Evolutionary conservation across 2,888 invertebrate species (phyloP), one percentile per base, ranked within the genome.

Genomic region (Achlya flavicornis): DNA sequence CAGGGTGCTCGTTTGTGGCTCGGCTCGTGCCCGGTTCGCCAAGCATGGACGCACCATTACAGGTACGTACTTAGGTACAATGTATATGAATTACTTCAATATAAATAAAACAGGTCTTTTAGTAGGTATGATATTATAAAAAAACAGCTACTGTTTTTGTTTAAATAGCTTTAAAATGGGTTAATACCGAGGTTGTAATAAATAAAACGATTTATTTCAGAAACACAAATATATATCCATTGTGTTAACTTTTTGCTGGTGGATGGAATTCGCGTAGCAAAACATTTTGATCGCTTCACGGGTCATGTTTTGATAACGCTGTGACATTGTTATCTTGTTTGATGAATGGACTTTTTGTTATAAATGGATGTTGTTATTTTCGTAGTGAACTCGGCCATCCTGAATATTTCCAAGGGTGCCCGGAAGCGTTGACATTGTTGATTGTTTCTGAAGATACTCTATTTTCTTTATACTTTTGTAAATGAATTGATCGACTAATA

Each of bases 291-390:
- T 91, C 90, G 87, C 86, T 89, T 89, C 87, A 84, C 90, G 87
- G 88, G 86, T 87, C 88, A 86, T 90, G 89, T 91, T 92, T 91
- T 91, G 91, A 91, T 92, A 92, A 90, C 90, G 89, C 83, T 79
- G 85, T 89, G 90, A 91, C 91, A 88, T 88, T 90, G 89, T 91
- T 92, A 91, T 91, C 91, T 91, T 81, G 85, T 90, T 88, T 90
- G 91, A 92, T 90, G 90, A 91, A 92, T 92, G 90, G 90, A 86
- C 90, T 91, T 91, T 91, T 90, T 91, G 91, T 91, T 87, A 88
- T 88, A 88, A 92, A 91, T 90, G 90, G 87, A 84, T 88, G 85
- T 84, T 87, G 90, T 89, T 90, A 88, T 90, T 90, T 87, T 80
- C 85, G 85, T 88, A 86, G 87, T 89, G 85, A 87, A 87, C 87